Conservation (phyloP, 2,888 invertebrate genomes). For the Ophraella communa region DNA sequence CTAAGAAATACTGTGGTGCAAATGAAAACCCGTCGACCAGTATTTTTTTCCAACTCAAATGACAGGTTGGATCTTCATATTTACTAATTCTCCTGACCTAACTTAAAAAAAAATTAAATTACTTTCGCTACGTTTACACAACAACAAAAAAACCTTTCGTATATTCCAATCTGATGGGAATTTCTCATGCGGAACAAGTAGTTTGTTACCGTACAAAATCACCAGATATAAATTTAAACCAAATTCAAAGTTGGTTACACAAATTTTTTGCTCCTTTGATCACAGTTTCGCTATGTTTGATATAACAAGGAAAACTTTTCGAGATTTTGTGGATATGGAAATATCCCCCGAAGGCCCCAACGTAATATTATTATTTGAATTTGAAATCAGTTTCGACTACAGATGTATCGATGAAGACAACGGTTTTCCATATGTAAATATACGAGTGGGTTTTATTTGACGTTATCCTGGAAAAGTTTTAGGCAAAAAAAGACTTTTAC, state of each 20-base stretch:
- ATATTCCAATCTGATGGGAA: slow-evolving; percentile 1
- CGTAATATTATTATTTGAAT: slow-evolving; percentile 48
- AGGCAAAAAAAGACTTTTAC: not conserved
- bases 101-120: not conserved
- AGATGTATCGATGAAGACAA: slow-evolving; percentile 23
- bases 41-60: not conserved
- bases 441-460: slow-evolving; percentile 9
- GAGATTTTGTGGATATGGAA: slow-evolving; percentile 43
- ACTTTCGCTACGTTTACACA: not conserved
- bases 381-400: slow-evolving; percentile 41
- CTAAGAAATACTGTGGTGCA: too few relatives aligned
- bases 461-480: not conserved
- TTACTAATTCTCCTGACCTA: not conserved
- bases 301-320: slow-evolving; percentile 44
- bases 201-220: slow-evolving; percentile 7
- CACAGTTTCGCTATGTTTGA: slow-evolving; percentile 37
- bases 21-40: not conserved
- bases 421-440: slow-evolving; percentile 2
- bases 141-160: not conserved
- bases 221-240: slow-evolving; percentile 9
- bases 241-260: slow-evolving; percentile 1
- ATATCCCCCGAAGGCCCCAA: slow-evolving; percentile 35
- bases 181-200: slow-evolving; percentile 3
- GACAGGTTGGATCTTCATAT: not conserved
- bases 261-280: slow-evolving; percentile 33